A percentile compares a stretch with the other conserved stretches of the same genome.
phyloP scores from a whole-genome alignment of 2,797 vertebrate species.

The Lerista edwardsae region DNA sequence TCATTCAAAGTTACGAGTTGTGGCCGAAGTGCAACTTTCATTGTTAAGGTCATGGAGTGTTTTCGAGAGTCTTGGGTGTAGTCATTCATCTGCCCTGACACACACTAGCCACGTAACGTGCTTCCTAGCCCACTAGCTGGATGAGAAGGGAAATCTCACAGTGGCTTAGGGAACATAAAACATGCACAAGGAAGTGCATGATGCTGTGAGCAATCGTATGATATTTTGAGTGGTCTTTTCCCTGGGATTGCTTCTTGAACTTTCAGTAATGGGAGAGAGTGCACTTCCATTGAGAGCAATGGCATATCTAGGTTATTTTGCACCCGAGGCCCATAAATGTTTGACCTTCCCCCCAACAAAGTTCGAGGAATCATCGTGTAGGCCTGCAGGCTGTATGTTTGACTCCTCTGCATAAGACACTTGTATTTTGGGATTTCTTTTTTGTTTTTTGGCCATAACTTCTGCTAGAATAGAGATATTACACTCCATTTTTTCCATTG shows the following conservation, averaged over 20 bases:
- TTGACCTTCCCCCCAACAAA: too few species aligned
- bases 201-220: neutral
- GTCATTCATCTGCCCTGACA: neutral
- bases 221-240: neutral
- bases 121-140: neutral
- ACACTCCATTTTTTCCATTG: too few species aligned
- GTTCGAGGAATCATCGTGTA: too few species aligned
- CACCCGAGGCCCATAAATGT: too few species aligned
- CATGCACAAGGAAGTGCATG: neutral
- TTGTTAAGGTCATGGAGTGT: neutral
- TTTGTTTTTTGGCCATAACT: too few species aligned
- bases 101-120: neutral
- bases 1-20: slow-evolving; percentile 14
- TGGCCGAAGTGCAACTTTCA: neutral
- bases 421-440: too few species aligned
- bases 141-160: neutral
- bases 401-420: too few species aligned
- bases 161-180: too few species aligned
- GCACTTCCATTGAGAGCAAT: neutral
- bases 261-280: neutral
- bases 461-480: too few species aligned
- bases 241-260: neutral
- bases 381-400: too few species aligned
- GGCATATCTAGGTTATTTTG: too few species aligned
- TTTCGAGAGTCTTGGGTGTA: neutral